Evolutionary conservation across 2,888 invertebrate species (phyloP).

Genomic region (Rhodophaea formosa): DNA sequence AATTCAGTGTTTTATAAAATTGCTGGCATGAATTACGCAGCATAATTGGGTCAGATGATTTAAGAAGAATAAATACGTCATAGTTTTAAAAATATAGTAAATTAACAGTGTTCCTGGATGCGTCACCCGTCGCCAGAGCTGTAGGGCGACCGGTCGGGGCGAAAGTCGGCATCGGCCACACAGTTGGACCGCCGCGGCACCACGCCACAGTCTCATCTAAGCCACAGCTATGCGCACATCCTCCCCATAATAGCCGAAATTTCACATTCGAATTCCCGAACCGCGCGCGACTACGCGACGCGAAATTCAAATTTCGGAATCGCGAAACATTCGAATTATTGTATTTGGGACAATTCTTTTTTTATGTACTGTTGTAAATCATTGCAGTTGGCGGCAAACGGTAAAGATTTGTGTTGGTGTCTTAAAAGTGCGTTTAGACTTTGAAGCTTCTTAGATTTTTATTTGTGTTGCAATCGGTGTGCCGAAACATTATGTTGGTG

Average conservation of each 20-base stretch:
- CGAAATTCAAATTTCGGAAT: conserved; percentile 54
- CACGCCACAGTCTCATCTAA: conserved; percentile 79
- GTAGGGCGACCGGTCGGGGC: conserved; percentile 80
- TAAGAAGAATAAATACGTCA: conserved; percentile 46
- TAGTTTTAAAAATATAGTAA: conserved; percentile 55
- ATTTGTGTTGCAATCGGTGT: conserved; percentile 64
- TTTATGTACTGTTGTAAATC: conserved; percentile 45
- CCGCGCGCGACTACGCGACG: conserved; percentile 62
- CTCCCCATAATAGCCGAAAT: conserved; percentile 76
- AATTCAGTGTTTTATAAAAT: background rate
- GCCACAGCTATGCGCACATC: conserved; percentile 80
- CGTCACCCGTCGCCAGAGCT: conserved; percentile 69
- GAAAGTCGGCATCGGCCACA: conserved; percentile 74
- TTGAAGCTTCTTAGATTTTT: conserved; percentile 63
- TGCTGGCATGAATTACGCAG: background rate
- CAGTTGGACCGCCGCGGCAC: conserved; percentile 68
- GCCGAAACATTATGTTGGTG: conserved; percentile 65
- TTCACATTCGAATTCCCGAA: conserved; percentile 59
- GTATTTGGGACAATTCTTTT: conserved; percentile 33
- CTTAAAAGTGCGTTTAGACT: conserved; percentile 64
- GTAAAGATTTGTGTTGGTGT: conserved; percentile 76
- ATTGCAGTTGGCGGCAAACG: conserved; percentile 72
- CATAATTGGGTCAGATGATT: conserved; percentile 23
- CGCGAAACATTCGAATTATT: conserved; percentile 47
- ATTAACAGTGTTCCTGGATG: conserved; percentile 72